Base-by-base conservation (phyloP, 2,888 invertebrate genomes). In the Uloborus plumipes region DNA sequence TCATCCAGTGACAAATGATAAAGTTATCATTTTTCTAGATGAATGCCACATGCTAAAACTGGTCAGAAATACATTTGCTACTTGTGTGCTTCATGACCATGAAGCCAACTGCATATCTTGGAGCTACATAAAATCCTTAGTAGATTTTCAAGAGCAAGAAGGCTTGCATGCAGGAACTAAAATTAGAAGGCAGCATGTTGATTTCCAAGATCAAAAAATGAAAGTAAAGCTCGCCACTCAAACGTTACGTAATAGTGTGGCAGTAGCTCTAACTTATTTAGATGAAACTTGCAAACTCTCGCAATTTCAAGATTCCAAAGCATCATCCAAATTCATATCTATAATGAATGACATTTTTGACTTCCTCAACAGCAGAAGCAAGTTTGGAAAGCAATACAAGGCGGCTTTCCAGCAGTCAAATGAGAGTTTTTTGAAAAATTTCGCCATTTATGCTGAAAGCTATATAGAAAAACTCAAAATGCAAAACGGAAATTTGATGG, bases 41-140 rank as follows among this genome's bases (percentile, higher is more conserved):
- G 22, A 55, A n/a, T 53, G 31, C 13, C 69, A 70, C 31, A 70
- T 70, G 58, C 15, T 70, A 3, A 70, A 70, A 31, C 47, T 70
- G 2, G 58, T 58, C 26, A 4, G 55, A 14, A 70, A 70, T 39
- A n/a, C 69, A 13, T 16, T 70, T 26, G 55, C 31, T 2, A 16
- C n/a, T 22, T 13, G 3, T 11, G 51, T 26, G 4, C 55, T 70
- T 1, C n/a, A 58, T 20, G 58, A 67, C 26, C 1, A 31, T 31
- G 31, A 31, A 7, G 7, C 2, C 7, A 31, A 31, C 31, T 4
- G 7, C 31, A 31, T 31, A 4, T 31, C 31, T 31, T 31, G 31
- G 31, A 4, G 3, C 7, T 7, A 31, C 31, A 31, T 31, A n/a
- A 18, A 31, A 31, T 2, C 31, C 31, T 31, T 31, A 7, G 58